These are phyloP conservation scores for Rugalucina vietnamica DNA, from an alignment of 2,888 invertebrate species.

Conservation along the genomic window DNA sequence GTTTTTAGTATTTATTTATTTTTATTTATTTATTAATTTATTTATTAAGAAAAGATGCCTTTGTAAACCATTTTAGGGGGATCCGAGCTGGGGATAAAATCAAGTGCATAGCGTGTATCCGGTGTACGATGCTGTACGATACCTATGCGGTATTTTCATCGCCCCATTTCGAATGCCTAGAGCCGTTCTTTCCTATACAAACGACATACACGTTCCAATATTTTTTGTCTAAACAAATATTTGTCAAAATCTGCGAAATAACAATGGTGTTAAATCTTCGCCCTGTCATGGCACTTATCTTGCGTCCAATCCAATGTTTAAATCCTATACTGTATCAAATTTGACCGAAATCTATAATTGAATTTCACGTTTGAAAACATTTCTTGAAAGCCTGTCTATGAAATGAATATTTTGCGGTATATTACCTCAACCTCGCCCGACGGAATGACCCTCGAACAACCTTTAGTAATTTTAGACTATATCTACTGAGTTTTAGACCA, in stretches of 20 bases:
- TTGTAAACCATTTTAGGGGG: too few relatives aligned
- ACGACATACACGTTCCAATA: slow-evolving; percentile 17
- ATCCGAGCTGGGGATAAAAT: too few relatives aligned
- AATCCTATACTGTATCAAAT: slow-evolving; percentile 9
- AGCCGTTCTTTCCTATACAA: neutral
- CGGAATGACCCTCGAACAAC: neutral
- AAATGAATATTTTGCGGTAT: slow-evolving; percentile 24
- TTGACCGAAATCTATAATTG: slow-evolving; percentile 57
- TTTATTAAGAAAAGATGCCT: too few relatives aligned
- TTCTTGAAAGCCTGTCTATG: slow-evolving; percentile 45
- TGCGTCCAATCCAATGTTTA: neutral
- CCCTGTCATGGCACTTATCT: slow-evolving; percentile 22
- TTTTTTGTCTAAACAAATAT: slow-evolving; percentile 62
- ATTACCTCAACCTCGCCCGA: neutral
- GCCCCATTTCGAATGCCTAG: too few relatives aligned
- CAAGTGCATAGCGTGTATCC: too few relatives aligned
- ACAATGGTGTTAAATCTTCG: slow-evolving; percentile 48
- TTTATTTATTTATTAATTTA: too few relatives aligned
- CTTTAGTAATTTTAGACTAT: neutral
- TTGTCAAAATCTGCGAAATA: slow-evolving; percentile 49
- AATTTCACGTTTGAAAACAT: slow-evolving; percentile 57
- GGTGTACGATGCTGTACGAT: too few relatives aligned
- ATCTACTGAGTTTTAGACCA: too few relatives aligned
- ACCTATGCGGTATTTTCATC: too few relatives aligned
- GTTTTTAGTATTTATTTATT: too few relatives aligned